phyloP scores from a whole-genome alignment of 2,888 invertebrate genomes.

The Macaria liturata region DNA sequence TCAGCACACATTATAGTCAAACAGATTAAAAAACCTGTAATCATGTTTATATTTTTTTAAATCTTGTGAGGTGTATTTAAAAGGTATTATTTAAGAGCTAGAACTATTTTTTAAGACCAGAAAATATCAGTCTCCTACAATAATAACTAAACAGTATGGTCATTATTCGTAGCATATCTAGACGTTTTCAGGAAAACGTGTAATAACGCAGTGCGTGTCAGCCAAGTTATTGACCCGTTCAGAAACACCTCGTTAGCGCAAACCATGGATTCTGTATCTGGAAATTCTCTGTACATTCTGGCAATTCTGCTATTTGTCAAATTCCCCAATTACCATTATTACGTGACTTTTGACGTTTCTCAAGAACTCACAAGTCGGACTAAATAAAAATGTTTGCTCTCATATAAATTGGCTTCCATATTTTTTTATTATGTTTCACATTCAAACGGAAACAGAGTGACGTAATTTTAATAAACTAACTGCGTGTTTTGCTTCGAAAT shows the following conservation, averaged over 20 bases:
- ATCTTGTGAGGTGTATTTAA: too few species aligned
- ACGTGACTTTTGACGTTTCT: constrained; percentile 23
- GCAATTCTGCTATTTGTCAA: constrained; percentile 10
- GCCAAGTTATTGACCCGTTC: constrained; percentile 4
- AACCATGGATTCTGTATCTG: constrained; percentile 8
- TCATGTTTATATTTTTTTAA: too few species aligned
- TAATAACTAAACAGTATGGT: too few species aligned
- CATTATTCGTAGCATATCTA: too few species aligned
- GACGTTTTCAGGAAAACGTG: neutral
- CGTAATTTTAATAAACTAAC: constrained; percentile 17
- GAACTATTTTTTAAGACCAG: too few species aligned
- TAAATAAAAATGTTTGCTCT: constrained; percentile 7
- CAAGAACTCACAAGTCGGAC: constrained; percentile 2
- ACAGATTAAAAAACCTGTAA: too few species aligned
- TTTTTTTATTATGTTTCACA: constrained; percentile 4
- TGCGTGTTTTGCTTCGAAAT: constrained; percentile 6
- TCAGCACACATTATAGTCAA: too few species aligned
- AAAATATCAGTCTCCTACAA: too few species aligned
- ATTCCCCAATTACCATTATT: constrained; percentile 16
- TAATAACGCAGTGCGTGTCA: constrained; percentile 3
- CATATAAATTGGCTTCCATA: constrained; percentile 5
- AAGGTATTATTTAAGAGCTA: too few species aligned
- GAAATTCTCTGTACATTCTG: too few species aligned
- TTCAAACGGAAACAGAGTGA: constrained; percentile 9
- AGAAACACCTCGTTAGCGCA: constrained; percentile 21